Evolutionary conservation across 2,888 invertebrate species (phyloP).

Genomic region (Salpingus planirostris): DNA sequence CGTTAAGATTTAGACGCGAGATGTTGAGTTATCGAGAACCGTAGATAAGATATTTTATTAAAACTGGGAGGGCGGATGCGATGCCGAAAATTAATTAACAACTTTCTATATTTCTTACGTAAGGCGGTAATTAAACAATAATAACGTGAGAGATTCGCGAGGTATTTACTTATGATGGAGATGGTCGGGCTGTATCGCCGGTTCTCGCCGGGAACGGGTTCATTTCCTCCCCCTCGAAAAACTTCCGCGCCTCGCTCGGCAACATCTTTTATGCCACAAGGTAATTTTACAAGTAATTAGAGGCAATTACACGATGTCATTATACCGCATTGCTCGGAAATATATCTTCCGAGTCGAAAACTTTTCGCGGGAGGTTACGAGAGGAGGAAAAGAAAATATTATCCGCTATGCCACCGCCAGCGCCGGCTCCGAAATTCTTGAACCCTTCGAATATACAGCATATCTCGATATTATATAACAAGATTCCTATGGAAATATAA

Average conservation of each 20-base stretch:
- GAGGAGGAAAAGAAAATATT: constrained; percentile 34
- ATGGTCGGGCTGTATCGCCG: constrained; percentile 10
- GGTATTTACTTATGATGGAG: constrained; percentile 30
- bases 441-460: too few relatives aligned
- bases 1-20: too few relatives aligned
- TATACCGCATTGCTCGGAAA: constrained; percentile 39
- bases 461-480: too few relatives aligned
- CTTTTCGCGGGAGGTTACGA: constrained; percentile 21
- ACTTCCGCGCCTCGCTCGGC: constrained; percentile 28
- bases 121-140: constrained; percentile 40
- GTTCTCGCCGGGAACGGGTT: constrained; percentile 22
- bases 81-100: constrained; percentile 35
- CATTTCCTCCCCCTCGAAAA: constrained; percentile 38
- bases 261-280: constrained; percentile 44
- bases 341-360: constrained; percentile 37
- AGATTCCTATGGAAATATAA: too few relatives aligned
- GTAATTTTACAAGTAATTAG: constrained; percentile 47
- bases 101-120: constrained; percentile 37
- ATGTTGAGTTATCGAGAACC: too few relatives aligned
- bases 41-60: too few relatives aligned
- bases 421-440: too few relatives aligned
- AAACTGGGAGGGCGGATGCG: too few relatives aligned
- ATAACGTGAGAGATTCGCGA: constrained; percentile 31
- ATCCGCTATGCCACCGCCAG: too few relatives aligned
- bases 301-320: constrained; percentile 45